phyloP scores from a whole-genome alignment of 2,888 invertebrate species.

The Agapostemon virescens region DNA sequence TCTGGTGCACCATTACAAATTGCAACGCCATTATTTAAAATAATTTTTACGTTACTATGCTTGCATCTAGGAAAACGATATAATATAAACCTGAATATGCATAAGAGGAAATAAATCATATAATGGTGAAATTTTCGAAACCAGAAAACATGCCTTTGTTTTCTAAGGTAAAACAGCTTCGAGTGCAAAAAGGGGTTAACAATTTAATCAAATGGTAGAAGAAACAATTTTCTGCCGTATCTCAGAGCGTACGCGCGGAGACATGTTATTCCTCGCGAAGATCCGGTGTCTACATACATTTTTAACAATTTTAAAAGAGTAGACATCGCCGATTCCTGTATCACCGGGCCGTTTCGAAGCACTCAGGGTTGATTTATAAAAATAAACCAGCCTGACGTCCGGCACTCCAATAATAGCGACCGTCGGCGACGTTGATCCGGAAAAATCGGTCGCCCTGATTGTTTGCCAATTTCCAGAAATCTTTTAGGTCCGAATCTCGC shows the following conservation, averaged over 20 bases:
- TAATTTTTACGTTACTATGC: no score
- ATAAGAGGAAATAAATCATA: no score
- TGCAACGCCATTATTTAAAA: no score
- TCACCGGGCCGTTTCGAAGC: background rate
- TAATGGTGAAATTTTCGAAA: no score
- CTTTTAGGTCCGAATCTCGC: conserved; percentile 13
- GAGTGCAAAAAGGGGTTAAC: no score
- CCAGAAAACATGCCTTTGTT: no score
- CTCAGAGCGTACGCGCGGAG: background rate
- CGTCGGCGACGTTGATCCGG: background rate
- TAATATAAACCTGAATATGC: no score
- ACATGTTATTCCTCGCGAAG: background rate
- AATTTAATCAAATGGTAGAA: background rate
- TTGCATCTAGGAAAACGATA: no score
- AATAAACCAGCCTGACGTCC: background rate
- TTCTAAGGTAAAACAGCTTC: no score
- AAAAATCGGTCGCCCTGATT: conserved; percentile 15
- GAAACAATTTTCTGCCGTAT: background rate
- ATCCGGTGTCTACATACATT: background rate
- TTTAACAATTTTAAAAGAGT: background rate
- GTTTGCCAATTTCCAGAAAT: conserved; percentile 23
- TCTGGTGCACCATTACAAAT: no score
- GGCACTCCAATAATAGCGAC: background rate
- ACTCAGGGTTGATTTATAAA: conserved; percentile 1
- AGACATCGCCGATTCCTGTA: background rate